A percentile compares a stretch with the other conserved stretches of the same genome.
phyloP scores from a whole-genome alignment of 2,888 invertebrate genomes.

The Apoda limacodes region DNA sequence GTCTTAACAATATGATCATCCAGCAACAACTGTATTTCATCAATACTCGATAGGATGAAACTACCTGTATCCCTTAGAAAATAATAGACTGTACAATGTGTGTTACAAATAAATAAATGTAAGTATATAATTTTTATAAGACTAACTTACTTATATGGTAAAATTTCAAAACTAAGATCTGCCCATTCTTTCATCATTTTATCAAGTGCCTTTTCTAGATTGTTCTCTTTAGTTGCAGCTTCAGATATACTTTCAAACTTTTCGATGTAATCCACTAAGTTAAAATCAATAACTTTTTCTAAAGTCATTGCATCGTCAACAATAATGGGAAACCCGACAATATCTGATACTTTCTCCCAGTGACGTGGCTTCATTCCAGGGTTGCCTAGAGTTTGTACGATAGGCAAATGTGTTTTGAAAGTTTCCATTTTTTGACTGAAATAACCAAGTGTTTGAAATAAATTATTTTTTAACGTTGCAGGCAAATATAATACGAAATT shows the following conservation, averaged over 20 bases:
- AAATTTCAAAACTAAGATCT: constrained; percentile 77
- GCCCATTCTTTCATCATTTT: constrained; percentile 94
- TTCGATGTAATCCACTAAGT: constrained; percentile 84
- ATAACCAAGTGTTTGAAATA: constrained; percentile 10
- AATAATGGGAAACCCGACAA: constrained; percentile 90
- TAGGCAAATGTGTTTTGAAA: constrained; percentile 85
- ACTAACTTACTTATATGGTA: constrained; percentile 71
- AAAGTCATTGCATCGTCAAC: constrained; percentile 84
- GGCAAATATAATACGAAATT: too few relatives aligned
- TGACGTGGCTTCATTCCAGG: constrained; percentile 91
- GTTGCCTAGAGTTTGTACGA: constrained; percentile 91
- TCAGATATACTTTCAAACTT: constrained; percentile 93
- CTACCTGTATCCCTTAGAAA: constrained; percentile 84
- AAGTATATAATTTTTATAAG: background rate
- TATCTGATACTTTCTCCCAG: constrained; percentile 94
- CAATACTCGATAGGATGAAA: constrained; percentile 86
- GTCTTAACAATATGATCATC: constrained; percentile 97
- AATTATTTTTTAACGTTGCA: background rate
- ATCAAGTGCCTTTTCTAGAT: constrained; percentile 84
- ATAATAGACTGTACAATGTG: background rate
- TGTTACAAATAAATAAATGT: too few relatives aligned
- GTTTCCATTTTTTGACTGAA: constrained; percentile 79
- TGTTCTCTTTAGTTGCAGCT: constrained; percentile 93
- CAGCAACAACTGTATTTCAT: constrained; percentile 90
- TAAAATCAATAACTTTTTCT: constrained; percentile 86